phyloP scores from a whole-genome alignment of 1,140 invertebrate species.

The Trichogramma pretiosum region DNA sequence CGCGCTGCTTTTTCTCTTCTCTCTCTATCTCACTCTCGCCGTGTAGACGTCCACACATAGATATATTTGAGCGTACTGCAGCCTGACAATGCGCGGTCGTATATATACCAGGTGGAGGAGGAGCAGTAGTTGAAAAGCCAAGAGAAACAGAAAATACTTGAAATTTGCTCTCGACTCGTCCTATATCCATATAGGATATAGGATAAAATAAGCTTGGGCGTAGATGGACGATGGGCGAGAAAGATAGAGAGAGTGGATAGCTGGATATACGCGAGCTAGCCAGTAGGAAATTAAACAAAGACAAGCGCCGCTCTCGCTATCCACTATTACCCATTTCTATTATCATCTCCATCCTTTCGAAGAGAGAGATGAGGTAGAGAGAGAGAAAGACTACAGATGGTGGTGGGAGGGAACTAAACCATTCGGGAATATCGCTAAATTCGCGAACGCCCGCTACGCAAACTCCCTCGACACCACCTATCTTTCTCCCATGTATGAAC shows the following conservation, averaged over 20 bases:
- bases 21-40: too few species aligned
- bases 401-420: too few species aligned
- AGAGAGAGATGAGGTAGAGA: constrained; percentile 8
- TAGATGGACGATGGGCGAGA: constrained; percentile 29
- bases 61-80: too few species aligned
- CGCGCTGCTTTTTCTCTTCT: too few species aligned
- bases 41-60: too few species aligned
- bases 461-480: constrained; percentile 2
- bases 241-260: background rate
- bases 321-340: constrained; percentile 16
- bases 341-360: constrained; percentile 12
- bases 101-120: background rate
- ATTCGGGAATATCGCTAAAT: constrained; percentile 16
- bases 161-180: too few species aligned
- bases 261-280: too few species aligned
- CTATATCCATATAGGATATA: too few species aligned
- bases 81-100: too few species aligned
- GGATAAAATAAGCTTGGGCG: too few species aligned
- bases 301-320: constrained; percentile 27
- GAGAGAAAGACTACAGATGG: constrained; percentile 20
- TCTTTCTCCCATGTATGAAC: too few species aligned
- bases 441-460: constrained; percentile 12
- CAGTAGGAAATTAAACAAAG: constrained; percentile 43
- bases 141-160: constrained; percentile 19
- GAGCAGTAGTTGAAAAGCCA: constrained; percentile 2